Base-by-base conservation (phyloP, 2,113 vertebrate species). In the Sturnus vulgaris region DNA sequence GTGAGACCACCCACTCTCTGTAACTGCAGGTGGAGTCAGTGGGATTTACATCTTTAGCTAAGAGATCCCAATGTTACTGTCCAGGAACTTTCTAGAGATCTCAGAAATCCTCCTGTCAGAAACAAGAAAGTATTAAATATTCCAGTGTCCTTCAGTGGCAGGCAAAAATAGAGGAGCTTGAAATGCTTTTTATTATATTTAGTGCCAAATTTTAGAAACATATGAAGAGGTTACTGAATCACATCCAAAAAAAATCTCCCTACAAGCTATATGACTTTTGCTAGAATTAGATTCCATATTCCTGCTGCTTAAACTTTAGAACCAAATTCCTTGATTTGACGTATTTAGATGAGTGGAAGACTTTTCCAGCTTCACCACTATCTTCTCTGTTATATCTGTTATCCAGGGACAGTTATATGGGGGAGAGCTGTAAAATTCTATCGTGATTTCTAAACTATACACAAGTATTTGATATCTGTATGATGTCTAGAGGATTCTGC, bases 1-100 rank as follows among this genome's bases (percentile, higher is more conserved):
- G 39, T 0, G 0, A 35, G 11, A 86, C 33, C 50, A n/a, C 4
- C 4, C 59, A 37, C 2, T 4, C 49, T 27, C 22, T 89, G 31
- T 56, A 86, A 57, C n/a, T 61, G 46, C 49, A 88, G 40, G 44
- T 44, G 40, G 49, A 57, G 25, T 15, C 72, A 53, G 55, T 49
- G 27, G 19, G 11, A 72, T 44, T 76, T 40, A 42, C 35, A 33
- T 56, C 40, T 76, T 82, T 15, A 49, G 16, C 24, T 56, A 72
- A 60, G 27, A 82, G 24, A 49, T 52, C n/a, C 33, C 37, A 64
- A 1, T 37, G 39, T 55, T 70, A 46, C 25, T 63, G 22, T 22
- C 15, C 2, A 1, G 17, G 44, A 71, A 35, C 16, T 76, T 30
- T 15, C 16, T n/a, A 40, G 21, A 79, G 17, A 55, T 60, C 35